These are phyloP conservation scores for Gnathonemus longibarbis DNA, from an alignment of 2,113 vertebrate genomes.

Conservation along the genomic window DNA sequence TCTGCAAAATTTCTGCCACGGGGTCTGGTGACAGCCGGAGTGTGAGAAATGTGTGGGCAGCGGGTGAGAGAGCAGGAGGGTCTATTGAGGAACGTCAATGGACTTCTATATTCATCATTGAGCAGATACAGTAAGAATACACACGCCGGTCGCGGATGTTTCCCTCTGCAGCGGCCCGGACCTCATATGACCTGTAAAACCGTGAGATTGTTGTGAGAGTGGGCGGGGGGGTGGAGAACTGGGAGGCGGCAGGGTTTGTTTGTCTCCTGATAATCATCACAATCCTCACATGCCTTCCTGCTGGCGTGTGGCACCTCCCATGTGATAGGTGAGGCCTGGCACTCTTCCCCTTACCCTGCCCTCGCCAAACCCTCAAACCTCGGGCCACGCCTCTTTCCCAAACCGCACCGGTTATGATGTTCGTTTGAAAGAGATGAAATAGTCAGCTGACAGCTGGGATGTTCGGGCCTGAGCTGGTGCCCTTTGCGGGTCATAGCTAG, in stretches of 20 bases:
- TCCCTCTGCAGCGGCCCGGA: not conserved
- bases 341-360: not conserved
- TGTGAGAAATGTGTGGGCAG: conserved; percentile 3
- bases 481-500: not conserved
- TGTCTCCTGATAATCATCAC: not conserved
- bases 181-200: not conserved
- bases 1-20: not conserved
- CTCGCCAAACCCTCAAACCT: not conserved
- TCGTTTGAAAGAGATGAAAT: not conserved
- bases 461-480: not conserved
- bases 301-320: not conserved
- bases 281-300: conserved; percentile 2
- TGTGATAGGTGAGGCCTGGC: conserved; percentile 1
- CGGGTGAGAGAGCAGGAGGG: not conserved
- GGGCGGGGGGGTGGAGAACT: not conserved
- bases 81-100: not conserved
- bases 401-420: not conserved
- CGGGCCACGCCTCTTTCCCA: not conserved
- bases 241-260: not conserved
- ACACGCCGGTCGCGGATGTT: not conserved
- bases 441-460: not conserved
- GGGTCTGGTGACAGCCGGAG: not conserved
- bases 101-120: not conserved
- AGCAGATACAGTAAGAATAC: not conserved
- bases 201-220: conserved; percentile 1